Conservation (phyloP, 2,113 vertebrate species). For the Dissostichus mawsoni region DNA sequence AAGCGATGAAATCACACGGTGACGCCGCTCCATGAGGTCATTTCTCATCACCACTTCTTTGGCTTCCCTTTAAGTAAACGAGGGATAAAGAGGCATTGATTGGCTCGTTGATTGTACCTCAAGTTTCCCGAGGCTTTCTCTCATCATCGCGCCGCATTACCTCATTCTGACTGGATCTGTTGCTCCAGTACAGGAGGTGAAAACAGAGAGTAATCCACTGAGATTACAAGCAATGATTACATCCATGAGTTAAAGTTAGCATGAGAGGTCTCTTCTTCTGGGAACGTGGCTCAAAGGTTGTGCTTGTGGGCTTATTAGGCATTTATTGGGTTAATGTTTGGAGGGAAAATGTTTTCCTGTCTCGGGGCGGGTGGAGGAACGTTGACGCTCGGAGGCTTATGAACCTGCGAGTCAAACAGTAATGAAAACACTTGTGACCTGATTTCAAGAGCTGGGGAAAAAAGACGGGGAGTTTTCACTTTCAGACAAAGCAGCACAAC, state of each 20-base stretch:
- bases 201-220: conserved; percentile 36
- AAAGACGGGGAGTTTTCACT: conserved; percentile 29
- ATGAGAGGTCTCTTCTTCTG: not conserved
- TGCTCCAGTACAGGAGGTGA: conserved; percentile 13
- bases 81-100: conserved; percentile 57
- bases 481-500: conserved; percentile 27
- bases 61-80: conserved; percentile 27
- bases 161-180: conserved; percentile 48
- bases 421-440: conserved; percentile 80
- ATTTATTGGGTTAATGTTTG: conserved; percentile 80
- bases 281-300: conserved; percentile 7
- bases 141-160: conserved; percentile 61
- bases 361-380: conserved; percentile 79
- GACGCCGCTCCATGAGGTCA: conserved; percentile 48
- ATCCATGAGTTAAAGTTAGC: conserved; percentile 5
- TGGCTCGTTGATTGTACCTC: conserved; percentile 61
- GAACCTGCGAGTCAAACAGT: conserved; percentile 77
- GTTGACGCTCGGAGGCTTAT: conserved; percentile 74
- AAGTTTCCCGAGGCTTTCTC: conserved; percentile 47
- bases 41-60: conserved; percentile 40
- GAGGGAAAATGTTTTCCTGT: conserved; percentile 81
- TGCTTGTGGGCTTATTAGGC: conserved; percentile 47
- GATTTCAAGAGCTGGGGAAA: conserved; percentile 69
- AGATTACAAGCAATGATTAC: conserved; percentile 55
- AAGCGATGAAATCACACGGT: conserved; percentile 40